phyloP scores from a whole-genome alignment of 2,888 invertebrate genomes.

The Monochamus alternatus region DNA sequence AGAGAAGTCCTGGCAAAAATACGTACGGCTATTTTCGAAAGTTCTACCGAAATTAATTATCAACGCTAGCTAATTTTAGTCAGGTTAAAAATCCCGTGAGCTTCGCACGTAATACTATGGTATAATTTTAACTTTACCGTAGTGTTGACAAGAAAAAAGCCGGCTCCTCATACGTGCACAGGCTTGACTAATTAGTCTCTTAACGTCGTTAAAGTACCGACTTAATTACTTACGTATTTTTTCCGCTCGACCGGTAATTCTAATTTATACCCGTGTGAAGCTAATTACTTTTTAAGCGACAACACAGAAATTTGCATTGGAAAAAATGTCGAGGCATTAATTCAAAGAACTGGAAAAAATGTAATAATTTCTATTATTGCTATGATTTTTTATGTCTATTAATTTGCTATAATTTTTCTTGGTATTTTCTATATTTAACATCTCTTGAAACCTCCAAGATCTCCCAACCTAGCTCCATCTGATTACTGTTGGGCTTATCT shows the following conservation, averaged over 20 bases:
- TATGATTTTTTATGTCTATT: no score
- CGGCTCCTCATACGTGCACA: not conserved
- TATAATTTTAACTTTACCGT: slow-evolving; percentile 16
- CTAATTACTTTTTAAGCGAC: not conserved
- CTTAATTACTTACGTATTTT: slow-evolving; percentile 3
- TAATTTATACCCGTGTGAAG: not conserved
- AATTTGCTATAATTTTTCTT: no score
- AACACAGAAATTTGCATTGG: not conserved
- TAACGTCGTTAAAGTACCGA: slow-evolving; percentile 7
- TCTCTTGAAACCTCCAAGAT: no score
- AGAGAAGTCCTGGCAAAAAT: slow-evolving; percentile 10
- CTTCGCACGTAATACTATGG: not conserved
- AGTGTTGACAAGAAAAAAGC: slow-evolving; percentile 4
- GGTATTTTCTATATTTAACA: no score
- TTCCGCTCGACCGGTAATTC: not conserved
- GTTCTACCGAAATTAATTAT: slow-evolving; percentile 21
- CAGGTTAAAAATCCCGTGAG: slow-evolving; percentile 30
- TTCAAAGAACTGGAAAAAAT: no score
- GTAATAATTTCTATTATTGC: no score
- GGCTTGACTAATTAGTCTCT: slow-evolving; percentile 14
- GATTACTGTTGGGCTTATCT: no score
- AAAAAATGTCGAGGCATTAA: not conserved
- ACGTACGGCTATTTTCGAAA: slow-evolving; percentile 17
- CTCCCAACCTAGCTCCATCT: no score
- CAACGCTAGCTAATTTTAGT: slow-evolving; percentile 19